Percentiles rank a stretch among this genome's conserved stretches.
phyloP scores from a whole-genome alignment of 2,797 vertebrate genomes.

The Arremon aurantiirostris region DNA sequence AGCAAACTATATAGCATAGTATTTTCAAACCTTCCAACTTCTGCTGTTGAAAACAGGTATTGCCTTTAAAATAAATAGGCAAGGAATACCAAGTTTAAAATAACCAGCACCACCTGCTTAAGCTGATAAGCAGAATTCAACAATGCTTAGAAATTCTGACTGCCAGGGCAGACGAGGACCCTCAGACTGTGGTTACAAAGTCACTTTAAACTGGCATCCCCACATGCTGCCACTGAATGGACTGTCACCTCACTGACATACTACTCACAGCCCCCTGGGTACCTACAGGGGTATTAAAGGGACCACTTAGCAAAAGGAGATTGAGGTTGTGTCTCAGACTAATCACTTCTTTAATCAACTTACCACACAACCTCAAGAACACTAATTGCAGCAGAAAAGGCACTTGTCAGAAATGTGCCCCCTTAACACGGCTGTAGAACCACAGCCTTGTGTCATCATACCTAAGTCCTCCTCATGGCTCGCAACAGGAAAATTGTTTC shows the following conservation, averaged over 20 bases:
- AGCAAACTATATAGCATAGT: rapidly evolving
- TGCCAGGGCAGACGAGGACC: neutral
- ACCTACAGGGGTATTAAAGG: no score
- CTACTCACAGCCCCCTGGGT: neutral
- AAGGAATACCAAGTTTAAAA: neutral
- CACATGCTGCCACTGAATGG: neutral
- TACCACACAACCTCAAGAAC: neutral
- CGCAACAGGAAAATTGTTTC: neutral
- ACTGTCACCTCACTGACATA: neutral
- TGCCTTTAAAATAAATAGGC: neutral
- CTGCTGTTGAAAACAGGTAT: neutral
- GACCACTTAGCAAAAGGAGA: neutral
- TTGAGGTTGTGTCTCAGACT: neutral
- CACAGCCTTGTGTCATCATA: neutral
- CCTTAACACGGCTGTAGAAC: rapidly evolving
- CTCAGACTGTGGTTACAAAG: neutral
- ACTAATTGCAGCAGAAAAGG: neutral
- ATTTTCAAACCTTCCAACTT: neutral
- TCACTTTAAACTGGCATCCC: neutral
- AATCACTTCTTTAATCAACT: neutral
- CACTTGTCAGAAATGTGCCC: neutral
- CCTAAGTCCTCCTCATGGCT: neutral
- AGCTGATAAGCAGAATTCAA: neutral
- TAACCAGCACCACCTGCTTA: neutral
- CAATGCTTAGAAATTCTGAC: neutral